A percentile compares a stretch with the other conserved stretches of the same genome.
These are phyloP conservation scores for Crotalus helleri DNA, from an alignment of 2,113 vertebrate species.

Conservation along the genomic window DNA sequence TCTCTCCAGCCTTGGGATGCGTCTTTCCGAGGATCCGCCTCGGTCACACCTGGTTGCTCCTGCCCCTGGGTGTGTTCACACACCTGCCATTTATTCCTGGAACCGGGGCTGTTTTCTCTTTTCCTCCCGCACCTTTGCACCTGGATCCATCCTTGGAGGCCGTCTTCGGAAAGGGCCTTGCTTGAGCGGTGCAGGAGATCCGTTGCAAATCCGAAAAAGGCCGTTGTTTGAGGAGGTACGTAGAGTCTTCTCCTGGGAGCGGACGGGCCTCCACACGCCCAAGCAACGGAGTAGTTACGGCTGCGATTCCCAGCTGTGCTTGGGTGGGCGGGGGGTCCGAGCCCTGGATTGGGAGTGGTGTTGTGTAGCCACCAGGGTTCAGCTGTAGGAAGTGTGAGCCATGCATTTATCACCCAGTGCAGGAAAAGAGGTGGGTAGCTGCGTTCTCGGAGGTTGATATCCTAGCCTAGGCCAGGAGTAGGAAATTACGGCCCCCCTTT, in stretches of 20 bases:
- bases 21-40: neutral
- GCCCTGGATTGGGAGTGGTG: neutral
- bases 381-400: no score
- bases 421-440: neutral
- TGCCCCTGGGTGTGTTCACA: neutral
- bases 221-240: neutral
- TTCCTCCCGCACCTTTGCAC: neutral
- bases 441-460: fast-evolving
- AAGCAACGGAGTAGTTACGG: no score
- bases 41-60: neutral
- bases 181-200: neutral
- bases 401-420: no score
- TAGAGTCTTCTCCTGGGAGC: neutral
- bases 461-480: no score
- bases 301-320: neutral
- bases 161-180: neutral
- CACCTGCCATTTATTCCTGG: neutral
- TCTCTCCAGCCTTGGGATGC: neutral
- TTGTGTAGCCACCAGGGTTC: neutral
- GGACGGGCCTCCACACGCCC: neutral
- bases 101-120: neutral
- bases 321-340: neutral
- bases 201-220: no score
- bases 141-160: neutral
- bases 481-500: no score